Evolutionary conservation across 2,113 vertebrate species (phyloP).

Genomic region (Crotophaga sulcirostris): DNA sequence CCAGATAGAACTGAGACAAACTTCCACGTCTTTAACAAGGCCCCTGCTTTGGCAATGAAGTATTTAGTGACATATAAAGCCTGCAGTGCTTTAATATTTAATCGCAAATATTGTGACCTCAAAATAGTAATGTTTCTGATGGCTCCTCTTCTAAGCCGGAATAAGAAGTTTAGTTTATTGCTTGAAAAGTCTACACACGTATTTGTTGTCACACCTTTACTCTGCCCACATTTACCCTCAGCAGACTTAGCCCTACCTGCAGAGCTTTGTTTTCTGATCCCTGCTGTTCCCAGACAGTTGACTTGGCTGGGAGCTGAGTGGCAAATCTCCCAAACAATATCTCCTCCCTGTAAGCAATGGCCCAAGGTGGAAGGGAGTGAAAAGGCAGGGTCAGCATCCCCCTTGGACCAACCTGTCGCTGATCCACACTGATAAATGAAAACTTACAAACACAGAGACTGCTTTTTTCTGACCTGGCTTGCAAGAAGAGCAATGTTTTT

Average conservation of each 20-base stretch:
- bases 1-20: not conserved
- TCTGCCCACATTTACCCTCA: not conserved
- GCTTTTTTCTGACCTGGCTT: not conserved
- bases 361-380: rapidly evolving
- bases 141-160: not conserved
- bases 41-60: not conserved
- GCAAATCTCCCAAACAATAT: not conserved
- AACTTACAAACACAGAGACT: too few relatives aligned
- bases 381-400: not conserved
- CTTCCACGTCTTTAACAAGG: not conserved
- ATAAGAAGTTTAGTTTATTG: not conserved
- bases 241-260: not conserved
- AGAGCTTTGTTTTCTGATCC: not conserved
- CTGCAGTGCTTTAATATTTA: not conserved
- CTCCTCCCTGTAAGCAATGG: not conserved
- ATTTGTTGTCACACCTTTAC: not conserved
- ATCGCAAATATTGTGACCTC: not conserved
- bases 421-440: too few relatives aligned
- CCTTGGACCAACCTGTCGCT: not conserved
- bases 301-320: not conserved
- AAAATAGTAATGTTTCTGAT: not conserved
- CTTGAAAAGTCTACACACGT: rapidly evolving
- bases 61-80: not conserved
- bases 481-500: not conserved
- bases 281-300: not conserved